Percentiles rank a stretch among this genome's conserved stretches.
phyloP scores from a whole-genome alignment of 1,140 invertebrate genomes.

The Platorchestia sp. region DNA sequence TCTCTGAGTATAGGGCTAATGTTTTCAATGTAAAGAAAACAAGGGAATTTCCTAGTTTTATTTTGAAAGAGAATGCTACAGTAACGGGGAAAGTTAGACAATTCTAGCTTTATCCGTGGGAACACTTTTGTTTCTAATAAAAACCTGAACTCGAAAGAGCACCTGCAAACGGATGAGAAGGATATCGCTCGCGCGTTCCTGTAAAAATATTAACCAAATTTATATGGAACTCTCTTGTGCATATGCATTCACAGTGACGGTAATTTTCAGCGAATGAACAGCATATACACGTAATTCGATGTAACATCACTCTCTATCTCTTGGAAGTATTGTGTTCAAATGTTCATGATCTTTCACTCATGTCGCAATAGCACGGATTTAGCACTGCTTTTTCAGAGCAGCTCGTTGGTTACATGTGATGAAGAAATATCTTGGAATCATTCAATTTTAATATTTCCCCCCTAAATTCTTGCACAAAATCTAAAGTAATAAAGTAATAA shows the following conservation, averaged over 20 bases:
- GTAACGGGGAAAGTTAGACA: neutral
- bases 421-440: too few species aligned
- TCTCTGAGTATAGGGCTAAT: neutral
- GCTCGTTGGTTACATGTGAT: too few species aligned
- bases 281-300: neutral
- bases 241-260: neutral
- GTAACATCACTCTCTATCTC: neutral
- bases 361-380: too few species aligned
- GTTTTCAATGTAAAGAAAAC: neutral
- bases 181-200: neutral
- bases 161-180: neutral
- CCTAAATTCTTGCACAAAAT: too few species aligned
- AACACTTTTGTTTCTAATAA: neutral
- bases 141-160: neutral
- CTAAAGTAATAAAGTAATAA: too few species aligned
- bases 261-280: neutral
- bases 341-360: too few species aligned
- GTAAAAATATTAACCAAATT: neutral
- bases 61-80: neutral
- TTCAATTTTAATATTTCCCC: too few species aligned
- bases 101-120: neutral
- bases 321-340: too few species aligned
- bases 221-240: too few species aligned
- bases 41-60: neutral
- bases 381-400: too few species aligned